Base-by-base conservation (phyloP, 1,140 invertebrate genomes). In the Drosophila pseudoananassae region DNA sequence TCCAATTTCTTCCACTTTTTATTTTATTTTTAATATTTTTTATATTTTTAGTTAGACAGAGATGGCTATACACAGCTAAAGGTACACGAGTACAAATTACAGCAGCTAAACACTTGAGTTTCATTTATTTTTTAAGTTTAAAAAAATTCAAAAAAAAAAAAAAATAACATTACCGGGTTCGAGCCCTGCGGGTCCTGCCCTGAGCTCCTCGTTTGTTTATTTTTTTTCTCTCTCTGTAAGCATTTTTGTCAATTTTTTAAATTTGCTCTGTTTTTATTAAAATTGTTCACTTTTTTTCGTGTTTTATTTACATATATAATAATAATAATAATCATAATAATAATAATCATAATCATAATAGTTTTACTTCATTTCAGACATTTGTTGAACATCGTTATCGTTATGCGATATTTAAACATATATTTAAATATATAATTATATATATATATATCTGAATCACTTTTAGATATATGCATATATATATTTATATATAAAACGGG, bases 321-420 rank as follows among this genome's bases (percentile, higher is more conserved):
- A 43, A 43, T 43, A 15, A 43, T 43, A 3, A 43, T 43, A 43
- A 43, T 43, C 6, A 43, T 40, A 40, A 40, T 43, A 43, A 43
- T 15, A 15, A 43, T 43, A 43, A 43, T 43, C n/a, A 43, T 43
- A 43, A 43, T 75, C 46, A 69, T 74, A 74, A 75, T 76, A 76
- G 73, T 76, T 76, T 76, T 76, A 75, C 53, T 76, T 76, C 73
- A 76, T 76, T 76, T 76, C 73, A 76, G 73, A 77, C 74, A 76
- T 70, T 77, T 77, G 74, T 74, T 74, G 58, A 74, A 74, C 70
- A 74, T 64, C 63, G 38, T 61, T 76, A 81, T 43, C 63, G 51
- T 61, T 76, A 81, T 40, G 10, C 4, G 9, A 36, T 17, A 43
- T 4, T 14, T 15, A 8, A 15, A 43, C 8, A 14, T 43, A 15